Base-by-base conservation (phyloP, 1,140 invertebrate species). In the Epicauta chinensis region DNA sequence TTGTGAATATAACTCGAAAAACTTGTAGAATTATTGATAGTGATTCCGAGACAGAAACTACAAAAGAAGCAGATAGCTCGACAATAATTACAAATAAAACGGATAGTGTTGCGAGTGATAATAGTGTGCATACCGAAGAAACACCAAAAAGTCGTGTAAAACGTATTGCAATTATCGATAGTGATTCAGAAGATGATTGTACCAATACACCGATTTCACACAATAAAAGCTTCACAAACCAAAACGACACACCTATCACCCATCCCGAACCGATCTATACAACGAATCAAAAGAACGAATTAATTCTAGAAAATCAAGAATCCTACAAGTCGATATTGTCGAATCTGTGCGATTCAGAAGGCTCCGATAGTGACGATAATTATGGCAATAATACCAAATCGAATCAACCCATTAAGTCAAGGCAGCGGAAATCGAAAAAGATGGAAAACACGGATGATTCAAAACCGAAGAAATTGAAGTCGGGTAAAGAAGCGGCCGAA, bases 401-500 rank as follows among this genome's bases (percentile, higher is more conserved):
- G 10, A 34, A 1, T 0, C 6, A 34, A 34, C n/a, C 9, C 29
- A 30, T 5, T 5, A 30, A 30, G 31, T 10, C 31, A 2, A 34
- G 6, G 6, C 23, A 3, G 2, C 23, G 23, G 7, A 5, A 3
- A 1, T 34, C 10, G 32, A 5, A 10, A 34, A 34, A 34, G 31
- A 12, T 42, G 10, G 16, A 13, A 31, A 11, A 42, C 16, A 15
- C 37, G 32, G 45, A 49, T 4, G 38, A 34, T 12, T n/a, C n/a
- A n/a, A 11, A 11, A 34, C 32, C 32, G 12, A 34, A 34, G 12
- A 34, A 79, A 75, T 74, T 78, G 69, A 76, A 23, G 1, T 23
- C 75, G 49, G 73, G 70, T 10, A 77, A 77, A 64, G 69, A 77
- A 67, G 77, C 77, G 37, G 70, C 73, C 62, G 71, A 77, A 62